Evolutionary conservation across 1,140 invertebrate species (phyloP), one percentile per base, ranked within the genome.

Genomic region (Pomacea maculata): DNA sequence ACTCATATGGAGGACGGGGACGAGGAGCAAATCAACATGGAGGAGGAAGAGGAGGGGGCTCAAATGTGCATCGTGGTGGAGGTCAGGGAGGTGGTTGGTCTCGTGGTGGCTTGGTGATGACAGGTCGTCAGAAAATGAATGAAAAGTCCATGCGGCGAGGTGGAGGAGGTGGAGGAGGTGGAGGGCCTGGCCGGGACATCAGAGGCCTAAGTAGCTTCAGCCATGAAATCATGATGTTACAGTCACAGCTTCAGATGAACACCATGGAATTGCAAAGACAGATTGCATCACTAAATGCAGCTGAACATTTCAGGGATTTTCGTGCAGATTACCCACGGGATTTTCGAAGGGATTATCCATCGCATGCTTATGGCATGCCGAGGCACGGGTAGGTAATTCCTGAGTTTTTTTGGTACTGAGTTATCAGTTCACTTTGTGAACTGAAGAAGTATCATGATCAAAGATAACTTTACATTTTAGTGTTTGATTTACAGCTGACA

Each of bases 51-150:
- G 57, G 57, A 61, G 57, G 57, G 8, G 55, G 11, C n/a, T 75
- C 52, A 54, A 55, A 52, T 17, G 17, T 73, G 19, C 71, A 73
- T 29, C 29, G 25, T n/a, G 21, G 57, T 52, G 45, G 57, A 29
- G 57, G n/a, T 25, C 61, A 52, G 34, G 14, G 34, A 78, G 65
- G 77, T 11, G 45, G 77, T 5, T 64, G 77, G 19, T 65, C 65
- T 54, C 65, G 45, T 15, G 67, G 77, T 14, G 77, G 77, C 17
- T 17, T 29, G 34, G 54, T 71, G n/a, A 78, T 70, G 67, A 78
- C 77, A 14, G 77, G 77, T 25, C 77, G 77, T 19, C 77, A 78
- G 67, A 78, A 78, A 54, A 78, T 78, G 77, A 78, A 78, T 67
- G 77, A 78, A 25, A 78, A 78, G 67, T 75, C 73, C 52, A 78